phyloP scores from a whole-genome alignment of 2,113 vertebrate species.

The Otis tarda region DNA sequence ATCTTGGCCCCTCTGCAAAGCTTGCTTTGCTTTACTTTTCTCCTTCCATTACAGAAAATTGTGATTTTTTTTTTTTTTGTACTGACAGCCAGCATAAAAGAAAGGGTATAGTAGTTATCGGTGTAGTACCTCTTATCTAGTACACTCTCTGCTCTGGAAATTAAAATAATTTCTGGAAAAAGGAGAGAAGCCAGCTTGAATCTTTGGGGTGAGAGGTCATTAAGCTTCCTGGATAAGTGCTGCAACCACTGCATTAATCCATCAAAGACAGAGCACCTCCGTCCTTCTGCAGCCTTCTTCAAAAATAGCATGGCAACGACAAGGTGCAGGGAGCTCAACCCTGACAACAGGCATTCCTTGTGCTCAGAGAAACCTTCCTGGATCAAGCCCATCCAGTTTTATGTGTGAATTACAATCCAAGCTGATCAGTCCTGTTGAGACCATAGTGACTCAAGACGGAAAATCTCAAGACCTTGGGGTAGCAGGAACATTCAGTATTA shows the following conservation, averaged over 20 bases:
- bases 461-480: neutral
- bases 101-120: neutral
- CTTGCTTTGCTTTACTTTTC: neutral
- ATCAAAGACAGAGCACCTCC: neutral
- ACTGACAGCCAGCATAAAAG: neutral
- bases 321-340: neutral
- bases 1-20: neutral
- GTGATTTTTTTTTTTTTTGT: neutral
- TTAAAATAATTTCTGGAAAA: neutral
- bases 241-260: neutral
- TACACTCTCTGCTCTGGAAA: neutral
- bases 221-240: neutral
- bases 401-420: neutral
- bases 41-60: neutral
- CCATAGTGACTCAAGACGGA: neutral
- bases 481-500: neutral
- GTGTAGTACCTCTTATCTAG: neutral
- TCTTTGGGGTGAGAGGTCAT: neutral
- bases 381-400: neutral
- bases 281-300: neutral
- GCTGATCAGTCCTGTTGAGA: neutral
- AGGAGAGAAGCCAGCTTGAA: neutral
- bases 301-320: neutral
- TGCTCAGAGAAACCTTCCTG: neutral
- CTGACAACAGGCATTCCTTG: neutral